Conservation (phyloP, 2,888 invertebrate genomes). For the Caradrina kadenii region DNA sequence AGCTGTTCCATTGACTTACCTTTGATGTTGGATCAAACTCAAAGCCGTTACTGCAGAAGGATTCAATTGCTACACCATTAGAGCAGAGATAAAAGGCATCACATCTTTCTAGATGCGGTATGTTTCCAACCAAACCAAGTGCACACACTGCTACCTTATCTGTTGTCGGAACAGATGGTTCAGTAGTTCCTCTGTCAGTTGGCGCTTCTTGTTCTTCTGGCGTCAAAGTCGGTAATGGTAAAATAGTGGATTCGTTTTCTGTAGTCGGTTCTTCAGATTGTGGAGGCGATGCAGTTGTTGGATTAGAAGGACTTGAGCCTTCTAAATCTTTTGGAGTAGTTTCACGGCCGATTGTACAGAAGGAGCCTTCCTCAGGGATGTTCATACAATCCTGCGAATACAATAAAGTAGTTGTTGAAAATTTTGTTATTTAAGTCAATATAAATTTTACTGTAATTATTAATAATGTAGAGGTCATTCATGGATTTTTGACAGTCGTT, state of each 20-base stretch:
- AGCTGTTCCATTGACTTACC: constrained; percentile 2
- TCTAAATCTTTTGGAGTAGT: too few species aligned
- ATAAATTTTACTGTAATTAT: too few species aligned
- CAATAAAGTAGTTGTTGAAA: not conserved
- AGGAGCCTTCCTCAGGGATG: constrained; percentile 32
- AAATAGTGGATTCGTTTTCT: not conserved
- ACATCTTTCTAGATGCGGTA: constrained; percentile 45
- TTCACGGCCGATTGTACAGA: constrained; percentile 15
- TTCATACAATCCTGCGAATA: constrained; percentile 20
- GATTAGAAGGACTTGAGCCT: not conserved
- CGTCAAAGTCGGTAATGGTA: not conserved
- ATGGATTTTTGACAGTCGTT: too few species aligned
- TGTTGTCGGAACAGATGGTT: not conserved
- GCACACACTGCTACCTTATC: constrained; percentile 21
- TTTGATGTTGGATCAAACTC: constrained; percentile 27
- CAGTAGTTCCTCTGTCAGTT: not conserved
- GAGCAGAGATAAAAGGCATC: constrained; percentile 43
- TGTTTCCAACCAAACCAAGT: constrained; percentile 3
- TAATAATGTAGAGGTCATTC: too few species aligned
- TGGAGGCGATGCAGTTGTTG: not conserved
- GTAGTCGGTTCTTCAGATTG: constrained; percentile 8
- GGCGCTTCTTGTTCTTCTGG: not conserved
- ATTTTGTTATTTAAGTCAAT: too few species aligned
- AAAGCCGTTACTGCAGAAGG: constrained; percentile 20
- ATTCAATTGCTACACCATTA: not conserved